phyloP scores from a whole-genome alignment of 2,888 invertebrate species.

The Diaperis boleti region DNA sequence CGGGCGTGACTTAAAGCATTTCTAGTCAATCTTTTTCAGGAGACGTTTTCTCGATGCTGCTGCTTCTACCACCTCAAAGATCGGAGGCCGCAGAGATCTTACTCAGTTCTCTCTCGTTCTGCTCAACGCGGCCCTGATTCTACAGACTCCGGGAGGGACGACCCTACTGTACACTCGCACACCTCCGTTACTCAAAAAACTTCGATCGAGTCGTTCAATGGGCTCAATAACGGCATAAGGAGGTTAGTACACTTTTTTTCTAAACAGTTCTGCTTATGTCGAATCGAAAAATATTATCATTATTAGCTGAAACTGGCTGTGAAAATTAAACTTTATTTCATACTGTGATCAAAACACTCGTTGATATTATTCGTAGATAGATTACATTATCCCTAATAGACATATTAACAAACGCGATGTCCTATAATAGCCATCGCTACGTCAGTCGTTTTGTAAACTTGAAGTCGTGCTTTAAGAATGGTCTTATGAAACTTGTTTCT shows the following conservation, averaged over 20 bases:
- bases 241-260: constrained; percentile 30
- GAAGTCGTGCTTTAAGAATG: too few relatives aligned
- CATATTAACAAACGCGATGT: too few relatives aligned
- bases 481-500: too few relatives aligned
- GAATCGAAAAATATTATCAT: not conserved
- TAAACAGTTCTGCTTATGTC: not conserved
- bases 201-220: constrained; percentile 46
- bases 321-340: too few relatives aligned
- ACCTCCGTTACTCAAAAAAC: constrained; percentile 50
- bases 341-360: too few relatives aligned
- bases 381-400: too few relatives aligned
- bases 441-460: too few relatives aligned
- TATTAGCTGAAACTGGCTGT: too few relatives aligned
- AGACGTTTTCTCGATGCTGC: constrained; percentile 52
- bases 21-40: constrained; percentile 43
- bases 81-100: constrained; percentile 52
- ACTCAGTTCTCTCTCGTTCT: constrained; percentile 57
- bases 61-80: constrained; percentile 49
- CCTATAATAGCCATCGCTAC: too few relatives aligned
- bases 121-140: constrained; percentile 54
- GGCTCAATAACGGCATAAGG: constrained; percentile 20
- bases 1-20: constrained; percentile 32
- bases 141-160: constrained; percentile 55
- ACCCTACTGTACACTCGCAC: constrained; percentile 52
- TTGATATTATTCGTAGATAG: too few relatives aligned